Evolutionary conservation across 2,113 vertebrate genomes (phyloP).

Genomic region (Sander lucioperca): DNA sequence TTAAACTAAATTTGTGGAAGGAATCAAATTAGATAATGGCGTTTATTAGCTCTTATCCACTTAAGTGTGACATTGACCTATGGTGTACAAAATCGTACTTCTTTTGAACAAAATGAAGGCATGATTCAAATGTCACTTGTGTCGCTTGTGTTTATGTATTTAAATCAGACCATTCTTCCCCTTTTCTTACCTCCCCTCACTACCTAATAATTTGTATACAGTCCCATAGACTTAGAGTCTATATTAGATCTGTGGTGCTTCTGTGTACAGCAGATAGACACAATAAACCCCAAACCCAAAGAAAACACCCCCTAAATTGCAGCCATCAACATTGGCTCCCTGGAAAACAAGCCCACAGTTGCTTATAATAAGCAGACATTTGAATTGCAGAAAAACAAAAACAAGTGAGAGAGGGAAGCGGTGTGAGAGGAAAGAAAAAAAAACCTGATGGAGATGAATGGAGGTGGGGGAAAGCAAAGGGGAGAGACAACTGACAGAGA

Average conservation of each 20-base stretch:
- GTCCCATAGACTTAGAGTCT: not conserved
- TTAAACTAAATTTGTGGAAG: not conserved
- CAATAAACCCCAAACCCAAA: conserved; percentile 9
- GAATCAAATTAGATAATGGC: not conserved
- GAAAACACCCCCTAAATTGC: not conserved
- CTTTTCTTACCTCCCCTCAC: not conserved
- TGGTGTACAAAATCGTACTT: too few relatives aligned
- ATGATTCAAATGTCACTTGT: not conserved
- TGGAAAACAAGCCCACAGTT: conserved; percentile 31
- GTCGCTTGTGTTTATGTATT: not conserved
- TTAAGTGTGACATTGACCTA: not conserved
- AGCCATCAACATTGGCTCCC: conserved; percentile 2
- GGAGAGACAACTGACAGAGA: conserved; percentile 26
- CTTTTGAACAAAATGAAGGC: not conserved
- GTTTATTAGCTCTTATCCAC: not conserved
- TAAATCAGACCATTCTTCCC: not conserved
- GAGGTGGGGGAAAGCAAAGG: not conserved
- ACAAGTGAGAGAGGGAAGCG: not conserved
- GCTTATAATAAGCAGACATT: conserved; percentile 43
- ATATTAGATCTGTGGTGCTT: conserved; percentile 6
- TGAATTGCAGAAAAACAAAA: conserved; percentile 22
- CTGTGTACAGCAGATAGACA: not conserved
- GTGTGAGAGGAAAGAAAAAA: not conserved
- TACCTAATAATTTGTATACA: not conserved
- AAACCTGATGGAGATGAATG: conserved; percentile 6